phyloP scores from a whole-genome alignment of 1,140 invertebrate species.

The Brachionus koreanus region DNA sequence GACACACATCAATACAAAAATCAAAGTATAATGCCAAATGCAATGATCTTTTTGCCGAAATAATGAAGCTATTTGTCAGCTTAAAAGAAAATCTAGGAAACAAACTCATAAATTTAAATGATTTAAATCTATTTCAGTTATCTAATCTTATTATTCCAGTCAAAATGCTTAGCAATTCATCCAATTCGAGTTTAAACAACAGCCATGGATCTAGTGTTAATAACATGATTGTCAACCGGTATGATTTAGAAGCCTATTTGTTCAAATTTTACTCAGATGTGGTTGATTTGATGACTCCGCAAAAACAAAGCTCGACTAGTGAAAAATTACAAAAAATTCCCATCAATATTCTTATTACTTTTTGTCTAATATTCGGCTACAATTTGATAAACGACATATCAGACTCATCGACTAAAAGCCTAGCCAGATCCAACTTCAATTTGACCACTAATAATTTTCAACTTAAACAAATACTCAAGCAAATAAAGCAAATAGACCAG shows the following conservation, averaged over 20 bases:
- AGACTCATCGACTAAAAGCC: not conserved
- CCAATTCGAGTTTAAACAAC: not conserved
- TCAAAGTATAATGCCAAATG: constrained; percentile 37
- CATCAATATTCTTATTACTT: not conserved
- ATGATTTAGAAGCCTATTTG: constrained; percentile 15
- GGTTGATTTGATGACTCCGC: constrained; percentile 25
- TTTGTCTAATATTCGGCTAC: constrained; percentile 42
- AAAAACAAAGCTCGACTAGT: not conserved
- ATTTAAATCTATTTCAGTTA: not conserved
- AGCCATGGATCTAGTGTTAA: not conserved
- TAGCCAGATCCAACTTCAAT: constrained; percentile 3
- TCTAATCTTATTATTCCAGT: not conserved
- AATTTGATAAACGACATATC: not conserved
- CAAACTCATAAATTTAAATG: constrained; percentile 1
- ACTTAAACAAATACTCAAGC: constrained; percentile 28
- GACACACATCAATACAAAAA: constrained; percentile 39
- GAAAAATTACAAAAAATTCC: not conserved
- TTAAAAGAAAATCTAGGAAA: constrained; percentile 13
- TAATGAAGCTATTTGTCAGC: constrained; percentile 24
- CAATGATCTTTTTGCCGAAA: constrained; percentile 37
- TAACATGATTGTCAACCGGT: constrained; percentile 7
- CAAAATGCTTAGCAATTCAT: not conserved
- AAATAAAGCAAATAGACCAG: constrained; percentile 26
- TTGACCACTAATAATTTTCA: not conserved
- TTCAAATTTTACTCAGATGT: constrained; percentile 23